Base-by-base conservation (phyloP, 2,888 invertebrate species). In the Ormia ochracea region DNA sequence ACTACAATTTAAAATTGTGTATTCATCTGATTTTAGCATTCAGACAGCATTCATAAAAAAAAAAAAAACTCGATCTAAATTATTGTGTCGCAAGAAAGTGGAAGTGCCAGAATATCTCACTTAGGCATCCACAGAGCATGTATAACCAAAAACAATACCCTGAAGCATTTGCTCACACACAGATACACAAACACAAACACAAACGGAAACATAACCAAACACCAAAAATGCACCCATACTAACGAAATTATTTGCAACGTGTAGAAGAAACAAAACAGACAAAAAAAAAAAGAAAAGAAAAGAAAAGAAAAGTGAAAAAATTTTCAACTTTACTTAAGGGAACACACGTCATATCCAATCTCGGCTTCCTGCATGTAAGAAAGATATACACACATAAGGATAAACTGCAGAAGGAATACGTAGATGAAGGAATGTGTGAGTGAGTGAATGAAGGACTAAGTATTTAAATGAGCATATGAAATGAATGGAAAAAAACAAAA, bases 321-420 rank as follows among this genome's bases (percentile, higher is more conserved):
- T 63, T 36, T 54, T 48, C 56, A 38, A 76, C 66, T 63, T 80
- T 72, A 80, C 76, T 68, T 75, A 41, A 56, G 76, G 76, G 79
- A 66, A 72, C 69, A 79, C 76, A 72, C 72, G 76, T 76, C 79
- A 76, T 61, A 59, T 61, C 52, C 79, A 72, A 76, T 80, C 66
- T 76, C 61, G n/a, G 41, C 12, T 38, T 54, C 14, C 66, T 54
- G 38, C 45, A 48, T 19, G 21, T 45, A 38, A 63, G 38, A 38
- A 14, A 31, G 10, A 61, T 38, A 61, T 41, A 19, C n/a, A 43
- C 33, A 56, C 26, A 45, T 23, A 54, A 38, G 48, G n/a, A 65
- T 28, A 21, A 65, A 56, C 43, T n/a, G 43, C 21, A 26, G n/a
- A 17, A 41, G 17, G 43, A 54, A 72, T 23, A 4, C 38, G 61